Evolutionary conservation across 2,888 invertebrate genomes (phyloP).

Genomic region (Stenurella melanura): DNA sequence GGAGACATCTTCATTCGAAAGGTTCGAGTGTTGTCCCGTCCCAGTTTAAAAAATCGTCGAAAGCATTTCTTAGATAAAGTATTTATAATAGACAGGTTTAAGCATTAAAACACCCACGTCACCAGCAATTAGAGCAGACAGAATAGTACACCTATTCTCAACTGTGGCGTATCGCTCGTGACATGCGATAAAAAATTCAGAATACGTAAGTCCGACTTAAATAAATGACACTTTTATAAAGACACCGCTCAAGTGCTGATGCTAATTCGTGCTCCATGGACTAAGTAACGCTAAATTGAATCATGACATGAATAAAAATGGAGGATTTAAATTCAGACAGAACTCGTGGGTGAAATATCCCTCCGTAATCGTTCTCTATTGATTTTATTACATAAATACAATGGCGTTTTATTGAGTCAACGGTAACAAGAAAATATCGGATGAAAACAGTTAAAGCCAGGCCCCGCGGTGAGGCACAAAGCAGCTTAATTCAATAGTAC

Average conservation of each 20-base stretch:
- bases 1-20: too few species aligned
- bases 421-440: background rate
- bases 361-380: background rate
- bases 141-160: too few species aligned
- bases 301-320: background rate
- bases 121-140: too few species aligned
- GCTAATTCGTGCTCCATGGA: background rate
- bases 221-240: slow-evolving; percentile 7
- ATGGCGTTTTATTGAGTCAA: background rate
- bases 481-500: too few species aligned
- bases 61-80: too few species aligned
- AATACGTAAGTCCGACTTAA: background rate
- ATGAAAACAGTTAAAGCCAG: background rate
- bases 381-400: slow-evolving; percentile 1
- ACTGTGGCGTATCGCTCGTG: too few species aligned
- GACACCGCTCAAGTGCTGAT: background rate
- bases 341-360: background rate
- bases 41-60: too few species aligned
- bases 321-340: slow-evolving; percentile 1
- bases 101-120: too few species aligned
- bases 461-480: too few species aligned
- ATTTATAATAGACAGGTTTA: too few species aligned
- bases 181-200: too few species aligned
- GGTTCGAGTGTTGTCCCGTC: too few species aligned
- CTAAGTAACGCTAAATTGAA: slow-evolving; percentile 3